A percentile compares a stretch with the other conserved stretches of the same genome.
Evolutionary conservation across 2,113 vertebrate genomes (phyloP).

Genomic region (Amphiprion ocellaris): DNA sequence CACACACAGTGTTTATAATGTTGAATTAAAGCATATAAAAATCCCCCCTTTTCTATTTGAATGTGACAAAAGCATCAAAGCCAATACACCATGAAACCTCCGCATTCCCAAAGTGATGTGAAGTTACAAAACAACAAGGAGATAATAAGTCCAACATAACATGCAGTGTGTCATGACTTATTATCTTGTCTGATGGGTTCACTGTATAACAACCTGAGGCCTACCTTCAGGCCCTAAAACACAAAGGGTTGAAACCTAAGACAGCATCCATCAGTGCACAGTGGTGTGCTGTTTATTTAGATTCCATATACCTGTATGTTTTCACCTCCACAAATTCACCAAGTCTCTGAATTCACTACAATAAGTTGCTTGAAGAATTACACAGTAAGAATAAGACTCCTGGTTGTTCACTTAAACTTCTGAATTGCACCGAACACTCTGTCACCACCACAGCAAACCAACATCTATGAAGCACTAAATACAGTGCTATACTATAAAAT

Average conservation of each 20-base stretch:
- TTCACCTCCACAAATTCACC: background rate
- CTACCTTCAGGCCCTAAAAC: conserved; percentile 58
- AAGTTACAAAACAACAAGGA: conserved; percentile 44
- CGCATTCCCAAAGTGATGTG: conserved; percentile 31
- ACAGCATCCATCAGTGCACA: conserved; percentile 50
- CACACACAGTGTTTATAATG: conserved; percentile 26
- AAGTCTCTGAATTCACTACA: background rate
- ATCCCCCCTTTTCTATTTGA: background rate
- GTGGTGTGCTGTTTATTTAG: conserved; percentile 14
- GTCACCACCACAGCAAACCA: background rate
- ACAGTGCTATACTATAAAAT: conserved; percentile 3
- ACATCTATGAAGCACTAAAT: conserved; percentile 6
- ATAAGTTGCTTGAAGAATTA: conserved; percentile 1
- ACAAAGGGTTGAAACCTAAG: conserved; percentile 67
- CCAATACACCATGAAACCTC: conserved; percentile 4
- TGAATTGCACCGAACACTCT: too few species aligned
- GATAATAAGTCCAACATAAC: background rate
- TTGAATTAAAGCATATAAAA: conserved; percentile 37
- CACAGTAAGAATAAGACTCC: background rate
- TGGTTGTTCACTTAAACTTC: background rate
- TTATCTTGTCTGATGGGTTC: conserved; percentile 38
- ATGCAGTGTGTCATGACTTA: conserved; percentile 2
- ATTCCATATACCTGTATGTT: conserved; percentile 5
- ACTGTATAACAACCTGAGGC: conserved; percentile 43
- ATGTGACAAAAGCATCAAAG: conserved; percentile 25